Conservation (phyloP, 2,797 vertebrate genomes). For the Sebastes hubbsi region DNA sequence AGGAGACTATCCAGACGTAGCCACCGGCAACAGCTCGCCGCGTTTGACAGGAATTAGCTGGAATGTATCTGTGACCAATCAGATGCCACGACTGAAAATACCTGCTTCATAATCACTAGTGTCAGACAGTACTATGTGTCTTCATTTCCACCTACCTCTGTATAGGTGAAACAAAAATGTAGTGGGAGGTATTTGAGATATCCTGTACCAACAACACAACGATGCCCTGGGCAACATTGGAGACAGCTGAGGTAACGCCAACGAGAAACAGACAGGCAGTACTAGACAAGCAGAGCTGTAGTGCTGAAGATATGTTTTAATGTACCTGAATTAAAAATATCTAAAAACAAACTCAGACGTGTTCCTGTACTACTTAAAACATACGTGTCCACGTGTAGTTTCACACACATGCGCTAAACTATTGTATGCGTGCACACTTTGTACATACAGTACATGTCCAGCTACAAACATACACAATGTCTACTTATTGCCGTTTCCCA, state of each 20-base stretch:
- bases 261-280: background rate
- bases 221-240: background rate
- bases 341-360: background rate
- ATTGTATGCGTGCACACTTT: background rate
- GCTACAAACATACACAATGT: background rate
- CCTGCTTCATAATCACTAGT: constrained; percentile 9
- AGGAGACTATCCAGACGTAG: background rate
- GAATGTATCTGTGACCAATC: constrained; percentile 9
- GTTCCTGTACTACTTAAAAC: background rate
- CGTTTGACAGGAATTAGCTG: background rate
- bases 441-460: background rate
- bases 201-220: constrained; percentile 1
- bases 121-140: background rate
- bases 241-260: background rate
- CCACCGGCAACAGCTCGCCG: background rate
- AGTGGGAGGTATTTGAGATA: background rate
- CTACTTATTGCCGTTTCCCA: background rate
- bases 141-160: background rate
- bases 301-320: background rate
- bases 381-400: background rate
- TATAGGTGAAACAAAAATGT: background rate
- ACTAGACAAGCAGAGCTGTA: background rate
- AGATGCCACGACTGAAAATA: background rate
- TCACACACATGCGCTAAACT: background rate
- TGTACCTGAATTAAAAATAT: background rate